These are phyloP conservation scores for Atherinosoma microstoma DNA, from an alignment of 2,797 vertebrate genomes.

Conservation along the genomic window DNA sequence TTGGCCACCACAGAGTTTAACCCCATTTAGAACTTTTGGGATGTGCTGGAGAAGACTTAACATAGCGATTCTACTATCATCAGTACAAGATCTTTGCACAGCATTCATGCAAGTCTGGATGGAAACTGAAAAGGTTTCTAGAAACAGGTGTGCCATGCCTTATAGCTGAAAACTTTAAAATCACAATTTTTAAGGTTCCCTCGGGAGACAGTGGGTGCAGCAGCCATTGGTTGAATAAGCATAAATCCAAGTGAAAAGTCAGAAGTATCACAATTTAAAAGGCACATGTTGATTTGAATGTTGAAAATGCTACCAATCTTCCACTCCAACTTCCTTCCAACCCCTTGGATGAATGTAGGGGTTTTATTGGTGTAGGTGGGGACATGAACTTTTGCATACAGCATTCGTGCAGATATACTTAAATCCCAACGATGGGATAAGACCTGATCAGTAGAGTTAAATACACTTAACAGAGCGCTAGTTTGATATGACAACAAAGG, in stretches of 20 bases:
- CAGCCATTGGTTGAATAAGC: background rate
- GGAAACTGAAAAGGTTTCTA: background rate
- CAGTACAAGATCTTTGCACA: background rate
- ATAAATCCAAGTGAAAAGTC: no score
- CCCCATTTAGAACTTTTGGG: background rate
- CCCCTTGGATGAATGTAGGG: background rate
- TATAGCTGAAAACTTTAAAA: background rate
- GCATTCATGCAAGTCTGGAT: background rate
- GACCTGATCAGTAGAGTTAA: background rate
- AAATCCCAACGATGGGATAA: background rate
- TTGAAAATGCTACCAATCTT: background rate
- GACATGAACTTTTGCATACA: background rate
- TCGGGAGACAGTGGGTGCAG: background rate
- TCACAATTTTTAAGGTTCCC: no score
- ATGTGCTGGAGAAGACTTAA: background rate
- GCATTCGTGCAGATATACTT: background rate
- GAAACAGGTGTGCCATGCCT: background rate
- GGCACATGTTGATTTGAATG: background rate
- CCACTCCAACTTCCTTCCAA: background rate
- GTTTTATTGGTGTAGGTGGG: background rate
- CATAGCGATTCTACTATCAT: background rate
- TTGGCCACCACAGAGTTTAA: background rate
- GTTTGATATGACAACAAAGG: background rate
- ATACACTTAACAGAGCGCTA: no score
- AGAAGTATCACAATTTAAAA: background rate